These are phyloP conservation scores for Lordiphosa mommai DNA, from an alignment of 1,140 invertebrate genomes.

Conservation along the genomic window DNA sequence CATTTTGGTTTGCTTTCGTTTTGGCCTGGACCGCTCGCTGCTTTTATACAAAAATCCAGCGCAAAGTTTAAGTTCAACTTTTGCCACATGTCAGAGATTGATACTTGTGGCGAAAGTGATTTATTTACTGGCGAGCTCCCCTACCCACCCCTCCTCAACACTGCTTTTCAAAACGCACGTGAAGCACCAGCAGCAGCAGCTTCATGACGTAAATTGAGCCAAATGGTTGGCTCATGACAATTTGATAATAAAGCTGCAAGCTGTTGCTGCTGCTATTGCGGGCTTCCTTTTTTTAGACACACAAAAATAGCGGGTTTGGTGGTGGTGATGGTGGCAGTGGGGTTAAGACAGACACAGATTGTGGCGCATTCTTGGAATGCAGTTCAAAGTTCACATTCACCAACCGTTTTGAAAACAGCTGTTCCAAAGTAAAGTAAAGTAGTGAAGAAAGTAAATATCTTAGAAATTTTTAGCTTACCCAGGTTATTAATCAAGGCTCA, in stretches of 20 bases:
- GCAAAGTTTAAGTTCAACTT: conserved; percentile 48
- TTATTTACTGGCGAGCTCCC: conserved; percentile 53
- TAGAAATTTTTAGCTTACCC: no score
- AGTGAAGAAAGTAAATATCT: no score
- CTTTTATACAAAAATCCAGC: neutral
- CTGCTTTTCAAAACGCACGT: neutral
- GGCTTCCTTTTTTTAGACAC: conserved; percentile 10
- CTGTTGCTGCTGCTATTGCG: conserved; percentile 21
- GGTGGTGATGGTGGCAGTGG: neutral
- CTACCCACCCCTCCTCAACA: no score
- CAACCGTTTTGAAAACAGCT: no score
- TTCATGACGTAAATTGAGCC: conserved; percentile 66
- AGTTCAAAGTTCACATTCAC: no score
- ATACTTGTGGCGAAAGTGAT: conserved; percentile 75
- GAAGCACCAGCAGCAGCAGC: conserved; percentile 26
- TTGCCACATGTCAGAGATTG: conserved; percentile 67
- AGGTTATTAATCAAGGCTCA: no score
- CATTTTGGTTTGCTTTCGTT: conserved; percentile 44
- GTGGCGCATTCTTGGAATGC: no score
- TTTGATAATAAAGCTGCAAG: conserved; percentile 69
- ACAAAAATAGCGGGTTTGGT: neutral
- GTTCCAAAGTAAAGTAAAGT: no score
- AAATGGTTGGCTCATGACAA: conserved; percentile 68
- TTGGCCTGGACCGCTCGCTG: neutral
- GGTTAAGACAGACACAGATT: neutral